phyloP scores from a whole-genome alignment of 2,113 vertebrate genomes.

The Aegithalos caudatus region DNA sequence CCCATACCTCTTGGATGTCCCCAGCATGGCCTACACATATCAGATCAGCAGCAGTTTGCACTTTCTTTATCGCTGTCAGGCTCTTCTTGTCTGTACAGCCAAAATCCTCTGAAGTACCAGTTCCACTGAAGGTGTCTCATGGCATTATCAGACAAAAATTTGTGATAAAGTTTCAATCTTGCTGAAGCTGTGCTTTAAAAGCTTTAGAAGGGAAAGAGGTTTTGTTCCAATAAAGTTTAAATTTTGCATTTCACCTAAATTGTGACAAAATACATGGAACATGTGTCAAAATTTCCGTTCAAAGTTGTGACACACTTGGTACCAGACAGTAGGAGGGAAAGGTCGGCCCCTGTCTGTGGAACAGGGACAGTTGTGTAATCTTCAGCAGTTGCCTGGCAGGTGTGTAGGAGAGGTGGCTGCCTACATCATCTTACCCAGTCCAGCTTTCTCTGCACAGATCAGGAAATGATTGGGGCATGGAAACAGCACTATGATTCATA shows the following conservation, averaged over 20 bases:
- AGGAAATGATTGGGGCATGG: neutral
- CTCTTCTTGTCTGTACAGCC: neutral
- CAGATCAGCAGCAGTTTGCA: neutral
- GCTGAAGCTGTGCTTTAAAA: neutral
- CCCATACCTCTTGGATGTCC: fast-evolving
- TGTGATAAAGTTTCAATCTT: neutral
- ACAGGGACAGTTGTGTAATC: slow-evolving; percentile 20
- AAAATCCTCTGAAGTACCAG: neutral
- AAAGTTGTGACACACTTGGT: slow-evolving; percentile 14
- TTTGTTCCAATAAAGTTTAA: neutral
- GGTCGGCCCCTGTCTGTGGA: neutral
- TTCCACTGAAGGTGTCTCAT: neutral
- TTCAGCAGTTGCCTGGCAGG: neutral
- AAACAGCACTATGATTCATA: neutral
- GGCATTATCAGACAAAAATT: neutral
- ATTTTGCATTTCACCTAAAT: neutral
- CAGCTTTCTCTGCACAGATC: neutral
- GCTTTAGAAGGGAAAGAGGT: neutral
- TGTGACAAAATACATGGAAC: neutral
- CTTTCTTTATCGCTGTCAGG: neutral
- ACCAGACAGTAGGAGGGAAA: slow-evolving; percentile 33
- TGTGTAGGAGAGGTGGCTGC: neutral
- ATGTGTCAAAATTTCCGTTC: slow-evolving; percentile 1
- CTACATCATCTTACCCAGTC: neutral
- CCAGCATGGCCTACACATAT: neutral